Conservation (phyloP, 2,797 vertebrate species). For the Apodemus agrarius region DNA sequence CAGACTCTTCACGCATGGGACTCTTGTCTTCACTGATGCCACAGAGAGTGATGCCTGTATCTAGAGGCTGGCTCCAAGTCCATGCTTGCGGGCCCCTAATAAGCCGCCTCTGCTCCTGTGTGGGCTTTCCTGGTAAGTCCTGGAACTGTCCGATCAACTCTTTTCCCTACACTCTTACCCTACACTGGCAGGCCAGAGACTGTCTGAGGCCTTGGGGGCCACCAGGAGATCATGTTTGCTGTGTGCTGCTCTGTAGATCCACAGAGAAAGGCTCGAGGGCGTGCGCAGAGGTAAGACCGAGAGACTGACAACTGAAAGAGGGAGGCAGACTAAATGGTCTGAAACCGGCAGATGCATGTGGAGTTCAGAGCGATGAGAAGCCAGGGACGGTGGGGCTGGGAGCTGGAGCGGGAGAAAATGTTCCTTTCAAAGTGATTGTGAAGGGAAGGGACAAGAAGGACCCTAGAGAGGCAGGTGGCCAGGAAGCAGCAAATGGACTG, state of each 20-base stretch:
- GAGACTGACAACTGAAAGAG: not conserved
- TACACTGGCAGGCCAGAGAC: not conserved
- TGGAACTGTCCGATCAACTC: not conserved
- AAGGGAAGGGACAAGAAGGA: constrained; percentile 17
- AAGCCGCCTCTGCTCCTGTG: not conserved
- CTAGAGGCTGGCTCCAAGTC: not conserved
- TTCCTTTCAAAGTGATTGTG: constrained; percentile 21
- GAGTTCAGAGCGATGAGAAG: not conserved
- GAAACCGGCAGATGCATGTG: not conserved
- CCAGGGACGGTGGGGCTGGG: not conserved
- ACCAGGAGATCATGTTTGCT: not conserved
- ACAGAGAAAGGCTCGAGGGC: not conserved
- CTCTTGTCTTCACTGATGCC: no score
- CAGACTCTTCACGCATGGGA: not conserved
- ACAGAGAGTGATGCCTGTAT: not conserved
- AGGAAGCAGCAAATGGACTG: not conserved
- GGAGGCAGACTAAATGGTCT: not conserved
- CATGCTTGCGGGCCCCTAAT: not conserved
- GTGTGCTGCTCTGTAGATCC: not conserved
- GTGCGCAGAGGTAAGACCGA: not conserved
- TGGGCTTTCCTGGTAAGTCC: not conserved
- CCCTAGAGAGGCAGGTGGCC: not conserved
- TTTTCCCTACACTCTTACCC: not conserved
- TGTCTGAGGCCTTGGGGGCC: not conserved
- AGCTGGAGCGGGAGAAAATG: not conserved